These are phyloP conservation scores for Oasisia sp. DNA, from an alignment of 2,888 invertebrate species.

Conservation along the genomic window DNA sequence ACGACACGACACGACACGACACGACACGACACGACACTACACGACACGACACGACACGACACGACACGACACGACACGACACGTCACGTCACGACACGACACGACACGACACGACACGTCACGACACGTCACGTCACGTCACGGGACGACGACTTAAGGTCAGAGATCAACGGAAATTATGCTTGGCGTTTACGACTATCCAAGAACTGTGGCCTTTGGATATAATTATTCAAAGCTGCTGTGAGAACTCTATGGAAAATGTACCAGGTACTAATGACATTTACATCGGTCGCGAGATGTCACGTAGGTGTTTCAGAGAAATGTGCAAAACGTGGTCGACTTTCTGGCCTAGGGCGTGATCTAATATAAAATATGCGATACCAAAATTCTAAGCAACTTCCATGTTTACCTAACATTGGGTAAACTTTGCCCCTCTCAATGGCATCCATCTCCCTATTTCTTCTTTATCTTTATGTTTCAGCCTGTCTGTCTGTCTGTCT, in stretches of 20 bases:
- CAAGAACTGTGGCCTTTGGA: background rate
- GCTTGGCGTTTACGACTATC: background rate
- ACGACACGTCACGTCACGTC: background rate
- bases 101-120: background rate
- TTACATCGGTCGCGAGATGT: background rate
- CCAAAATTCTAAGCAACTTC: background rate
- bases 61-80: background rate
- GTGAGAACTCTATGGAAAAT: background rate
- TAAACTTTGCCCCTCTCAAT: background rate
- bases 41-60: background rate
- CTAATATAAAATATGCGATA: background rate
- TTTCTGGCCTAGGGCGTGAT: background rate
- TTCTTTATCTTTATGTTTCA: background rate
- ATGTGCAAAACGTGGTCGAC: background rate
- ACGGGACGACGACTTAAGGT: background rate
- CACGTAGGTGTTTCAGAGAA: background rate
- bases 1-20: background rate
- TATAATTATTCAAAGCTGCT: background rate
- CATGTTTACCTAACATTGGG: background rate
- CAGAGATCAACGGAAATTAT: background rate
- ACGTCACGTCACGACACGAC: background rate
- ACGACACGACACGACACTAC: background rate
- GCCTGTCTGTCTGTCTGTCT: background rate
- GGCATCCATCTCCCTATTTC: background rate
- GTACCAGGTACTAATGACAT: background rate